Evolutionary conservation across 2,797 vertebrate species (phyloP).

Genomic region (Varecia variegata): DNA sequence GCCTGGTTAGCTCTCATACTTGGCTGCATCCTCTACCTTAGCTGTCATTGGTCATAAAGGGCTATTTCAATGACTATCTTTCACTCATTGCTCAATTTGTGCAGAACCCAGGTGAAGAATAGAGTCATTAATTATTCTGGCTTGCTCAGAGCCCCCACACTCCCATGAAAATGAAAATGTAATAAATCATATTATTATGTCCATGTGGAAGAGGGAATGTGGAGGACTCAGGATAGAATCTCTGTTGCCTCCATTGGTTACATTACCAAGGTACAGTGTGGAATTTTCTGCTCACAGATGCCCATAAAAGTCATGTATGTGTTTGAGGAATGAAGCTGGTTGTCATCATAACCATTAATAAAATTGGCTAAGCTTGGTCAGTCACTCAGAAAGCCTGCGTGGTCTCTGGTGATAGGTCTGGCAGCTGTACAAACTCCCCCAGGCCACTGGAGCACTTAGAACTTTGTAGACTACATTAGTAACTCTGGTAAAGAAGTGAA

Average conservation of each 20-base stretch:
- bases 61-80: neutral
- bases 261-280: neutral
- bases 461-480: neutral
- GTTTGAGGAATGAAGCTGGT: neutral
- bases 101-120: neutral
- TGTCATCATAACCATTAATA: neutral
- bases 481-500: neutral
- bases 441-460: too few species aligned
- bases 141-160: neutral
- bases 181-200: neutral
- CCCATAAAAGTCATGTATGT: neutral
- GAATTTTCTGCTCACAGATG: neutral
- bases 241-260: neutral
- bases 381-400: neutral
- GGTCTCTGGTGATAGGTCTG: neutral
- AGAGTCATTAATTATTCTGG: neutral
- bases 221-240: neutral
- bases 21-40: neutral
- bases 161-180: neutral
- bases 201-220: neutral
- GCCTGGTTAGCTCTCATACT: neutral
- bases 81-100: neutral
- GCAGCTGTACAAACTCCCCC: neutral
- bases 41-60: neutral
- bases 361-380: neutral